These are phyloP conservation scores for Helostoma temminkii DNA, from an alignment of 2,797 vertebrate genomes.

Conservation along the genomic window DNA sequence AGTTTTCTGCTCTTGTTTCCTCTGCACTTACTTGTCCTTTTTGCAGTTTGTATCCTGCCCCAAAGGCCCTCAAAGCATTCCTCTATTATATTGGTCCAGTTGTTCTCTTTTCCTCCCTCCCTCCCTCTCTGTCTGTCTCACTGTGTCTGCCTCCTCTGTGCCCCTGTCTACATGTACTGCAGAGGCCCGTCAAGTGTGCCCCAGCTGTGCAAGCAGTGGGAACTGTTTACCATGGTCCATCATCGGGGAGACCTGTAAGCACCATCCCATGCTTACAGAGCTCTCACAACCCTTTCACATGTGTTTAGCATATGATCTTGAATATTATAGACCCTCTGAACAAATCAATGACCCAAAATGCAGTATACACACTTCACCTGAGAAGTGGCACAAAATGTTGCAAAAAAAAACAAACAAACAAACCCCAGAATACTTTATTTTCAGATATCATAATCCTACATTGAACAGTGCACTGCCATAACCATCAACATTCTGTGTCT, in stretches of 20 bases:
- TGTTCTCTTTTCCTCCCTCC: constrained; percentile 11
- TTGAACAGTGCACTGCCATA: not conserved
- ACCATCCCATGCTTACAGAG: constrained; percentile 27
- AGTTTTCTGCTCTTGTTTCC: constrained; percentile 66
- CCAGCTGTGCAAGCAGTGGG: constrained; percentile 68
- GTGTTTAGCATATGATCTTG: constrained; percentile 36
- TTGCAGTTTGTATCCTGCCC: constrained; percentile 62
- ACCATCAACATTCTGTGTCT: constrained; percentile 62
- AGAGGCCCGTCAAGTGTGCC: constrained; percentile 57
- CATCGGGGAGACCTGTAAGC: constrained; percentile 50
- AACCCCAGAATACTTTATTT: too few species aligned
- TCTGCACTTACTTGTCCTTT: constrained; percentile 57
- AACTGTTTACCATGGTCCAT: constrained; percentile 56
- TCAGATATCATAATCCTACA: too few species aligned
- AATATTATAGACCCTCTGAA: constrained; percentile 39
- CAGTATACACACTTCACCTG: constrained; percentile 9
- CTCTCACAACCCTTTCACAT: constrained; percentile 34
- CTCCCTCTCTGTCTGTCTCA: not conserved
- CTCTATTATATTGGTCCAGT: constrained; percentile 48
- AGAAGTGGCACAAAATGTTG: constrained; percentile 6
- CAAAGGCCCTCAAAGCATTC: constrained; percentile 63
- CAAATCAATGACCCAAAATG: constrained; percentile 29
- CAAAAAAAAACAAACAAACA: too few species aligned
- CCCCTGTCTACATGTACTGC: constrained; percentile 31
- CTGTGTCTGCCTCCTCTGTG: constrained; percentile 1